Evolutionary conservation across 2,113 vertebrate species (phyloP), one percentile per base, ranked within the genome.

Genomic region (Corythoichthys haematopterus): DNA sequence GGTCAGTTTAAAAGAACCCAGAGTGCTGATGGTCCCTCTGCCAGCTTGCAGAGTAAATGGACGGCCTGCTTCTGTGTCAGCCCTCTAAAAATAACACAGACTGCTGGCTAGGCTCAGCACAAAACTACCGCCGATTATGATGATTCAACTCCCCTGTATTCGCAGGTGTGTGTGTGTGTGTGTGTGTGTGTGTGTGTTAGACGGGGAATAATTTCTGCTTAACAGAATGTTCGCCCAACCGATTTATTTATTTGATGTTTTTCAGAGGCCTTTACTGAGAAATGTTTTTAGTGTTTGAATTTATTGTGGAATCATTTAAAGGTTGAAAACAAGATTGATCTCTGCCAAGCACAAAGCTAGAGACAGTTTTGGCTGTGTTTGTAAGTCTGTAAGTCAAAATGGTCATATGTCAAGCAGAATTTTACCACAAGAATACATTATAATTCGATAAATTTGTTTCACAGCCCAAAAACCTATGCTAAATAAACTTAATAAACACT

Each of bases 21-120:
- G 74, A 79, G 78, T 80, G 65, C 68, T 47, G 48, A 82, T 85
- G 82, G 84, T 88, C 72, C 65, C 68, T 61, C 80, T 85, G 87
- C 84, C 85, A 84, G 75, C 86, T 82, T 82, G 57, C 79, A 65
- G 80, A 84, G 83, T 88, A 86, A 88, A 86, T 86, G 84, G 86
- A 84, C 73, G 79, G 77, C 79, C 78, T 84, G 84, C 87, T 82
- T 90, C 85, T 90, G 84, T 90, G 87, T 90, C 86, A 88, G 85
- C 78, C 84, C 80, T 83, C 87, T 89, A 90, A 90, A 89, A 87
- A 90, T 90, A 90, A 88, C 87, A 85, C 82, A 80, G 84, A 85
- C 85, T 82, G 82, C 80, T 79, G 85, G 80, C 85, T 87, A 72
- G 84, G 81, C 83, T 90, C 87, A 89, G 88, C 87, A 90, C 84